Conservation (phyloP, 2,888 invertebrate genomes). For the Pyrochroa serraticornis region DNA sequence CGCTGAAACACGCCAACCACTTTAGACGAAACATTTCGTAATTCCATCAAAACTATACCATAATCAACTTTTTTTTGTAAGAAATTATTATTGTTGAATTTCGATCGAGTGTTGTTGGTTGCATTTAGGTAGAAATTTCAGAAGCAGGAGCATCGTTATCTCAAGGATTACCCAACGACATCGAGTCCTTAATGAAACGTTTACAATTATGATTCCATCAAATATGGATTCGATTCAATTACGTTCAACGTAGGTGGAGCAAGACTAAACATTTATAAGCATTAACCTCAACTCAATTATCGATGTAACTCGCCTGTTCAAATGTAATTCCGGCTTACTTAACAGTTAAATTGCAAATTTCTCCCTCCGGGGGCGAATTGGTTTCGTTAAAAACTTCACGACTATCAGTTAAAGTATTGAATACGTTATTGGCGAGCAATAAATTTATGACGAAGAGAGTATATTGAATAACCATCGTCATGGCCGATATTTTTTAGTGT, state of each 20-base stretch:
- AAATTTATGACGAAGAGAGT: not conserved
- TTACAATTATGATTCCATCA: conserved; percentile 8
- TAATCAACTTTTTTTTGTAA: no score
- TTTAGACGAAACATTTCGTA: no score
- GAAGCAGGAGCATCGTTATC: no score
- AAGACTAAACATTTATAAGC: conserved; percentile 15
- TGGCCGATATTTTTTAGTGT: conserved; percentile 18
- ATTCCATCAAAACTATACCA: no score
- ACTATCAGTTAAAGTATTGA: no score
- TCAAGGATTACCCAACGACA: no score
- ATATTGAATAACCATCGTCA: conserved; percentile 18
- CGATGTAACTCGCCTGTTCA: conserved; percentile 2
- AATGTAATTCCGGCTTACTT: conserved; percentile 1
- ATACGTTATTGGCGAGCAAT: no score
- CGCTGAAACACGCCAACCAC: conserved; percentile 1
- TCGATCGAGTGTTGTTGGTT: no score
- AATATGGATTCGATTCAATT: conserved; percentile 20
- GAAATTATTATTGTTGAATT: no score
- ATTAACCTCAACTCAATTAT: conserved; percentile 15
- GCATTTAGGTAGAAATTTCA: no score
- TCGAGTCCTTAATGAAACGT: not conserved
- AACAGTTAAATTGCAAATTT: not conserved
- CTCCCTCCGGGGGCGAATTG: no score
- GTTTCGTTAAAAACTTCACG: no score
- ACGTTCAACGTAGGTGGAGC: conserved; percentile 8